Conservation (phyloP, 1,140 invertebrate species). For the Cyclargus thomasi region DNA sequence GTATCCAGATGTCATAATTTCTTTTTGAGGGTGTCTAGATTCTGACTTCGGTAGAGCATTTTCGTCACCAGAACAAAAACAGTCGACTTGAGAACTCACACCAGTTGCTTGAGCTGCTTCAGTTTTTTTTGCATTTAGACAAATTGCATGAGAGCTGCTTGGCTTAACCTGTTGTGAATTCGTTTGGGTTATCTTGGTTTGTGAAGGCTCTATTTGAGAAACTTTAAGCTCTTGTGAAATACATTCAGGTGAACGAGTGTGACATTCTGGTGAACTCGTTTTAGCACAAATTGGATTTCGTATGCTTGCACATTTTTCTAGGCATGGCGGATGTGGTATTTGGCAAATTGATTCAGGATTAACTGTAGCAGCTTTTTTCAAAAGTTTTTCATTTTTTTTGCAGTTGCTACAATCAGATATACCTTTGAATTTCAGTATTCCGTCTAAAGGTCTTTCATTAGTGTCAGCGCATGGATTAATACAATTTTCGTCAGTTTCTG, state of each 20-base stretch:
- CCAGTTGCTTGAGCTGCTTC: neutral
- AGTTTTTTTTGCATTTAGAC: neutral
- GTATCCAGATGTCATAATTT: neutral
- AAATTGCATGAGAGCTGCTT: neutral
- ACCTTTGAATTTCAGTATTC: conserved; percentile 18
- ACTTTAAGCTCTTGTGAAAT: neutral
- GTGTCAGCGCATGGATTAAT: neutral
- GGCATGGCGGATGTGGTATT: conserved; percentile 32
- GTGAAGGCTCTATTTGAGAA: neutral
- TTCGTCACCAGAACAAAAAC: neutral
- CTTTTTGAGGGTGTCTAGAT: neutral
- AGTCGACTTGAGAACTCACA: neutral
- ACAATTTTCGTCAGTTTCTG: neutral
- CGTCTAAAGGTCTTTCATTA: conserved; percentile 15
- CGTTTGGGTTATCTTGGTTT: neutral
- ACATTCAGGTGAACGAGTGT: neutral
- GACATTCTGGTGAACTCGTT: conserved; percentile 31
- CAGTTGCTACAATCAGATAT: conserved; percentile 29
- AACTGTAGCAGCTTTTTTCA: conserved; percentile 29
- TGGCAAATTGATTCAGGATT: conserved; percentile 25
- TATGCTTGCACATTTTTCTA: conserved; percentile 25
- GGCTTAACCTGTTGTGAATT: neutral
- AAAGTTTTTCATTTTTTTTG: conserved; percentile 21
- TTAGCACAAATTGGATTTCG: conserved; percentile 28
- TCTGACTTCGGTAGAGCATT: neutral